phyloP scores from a whole-genome alignment of 2,888 invertebrate genomes.

The Argyra leucocephala region DNA sequence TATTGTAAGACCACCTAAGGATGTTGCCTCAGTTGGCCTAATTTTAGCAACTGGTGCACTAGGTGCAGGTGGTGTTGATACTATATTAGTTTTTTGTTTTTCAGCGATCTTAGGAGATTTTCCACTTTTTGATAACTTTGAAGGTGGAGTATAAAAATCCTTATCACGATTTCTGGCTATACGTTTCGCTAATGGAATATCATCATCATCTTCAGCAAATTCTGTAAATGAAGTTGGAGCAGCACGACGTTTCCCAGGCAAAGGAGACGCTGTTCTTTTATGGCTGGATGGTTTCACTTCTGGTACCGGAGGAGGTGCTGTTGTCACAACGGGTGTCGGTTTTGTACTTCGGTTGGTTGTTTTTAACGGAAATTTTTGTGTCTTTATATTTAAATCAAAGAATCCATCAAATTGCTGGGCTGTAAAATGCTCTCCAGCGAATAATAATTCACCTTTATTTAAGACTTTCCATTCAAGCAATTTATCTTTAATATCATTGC shows the following conservation, averaged over 20 bases:
- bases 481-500: constrained; percentile 54
- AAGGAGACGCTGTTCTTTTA: constrained; percentile 22
- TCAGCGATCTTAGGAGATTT: constrained; percentile 11
- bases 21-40: constrained; percentile 61
- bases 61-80: constrained; percentile 23
- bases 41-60: constrained; percentile 29
- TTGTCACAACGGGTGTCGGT: not conserved
- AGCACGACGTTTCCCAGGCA: constrained; percentile 28
- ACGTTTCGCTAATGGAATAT: constrained; percentile 45
- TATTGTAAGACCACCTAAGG: constrained; percentile 61
- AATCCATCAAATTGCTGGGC: constrained; percentile 53
- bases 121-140: constrained; percentile 11
- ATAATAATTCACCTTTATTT: constrained; percentile 55
- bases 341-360: not conserved
- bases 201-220: constrained; percentile 42
- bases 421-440: constrained; percentile 56
- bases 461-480: constrained; percentile 48
- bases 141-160: constrained; percentile 15
- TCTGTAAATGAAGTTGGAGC: constrained; percentile 19
- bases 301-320: not conserved
- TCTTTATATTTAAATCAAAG: not conserved
- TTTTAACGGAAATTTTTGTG: constrained; percentile 7
- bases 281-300: not conserved
- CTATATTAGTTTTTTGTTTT: constrained; percentile 25
- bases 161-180: constrained; percentile 32